phyloP scores from a whole-genome alignment of 53 echinoderm and acorn worm genomes.

The Apostichopus leukothele region DNA sequence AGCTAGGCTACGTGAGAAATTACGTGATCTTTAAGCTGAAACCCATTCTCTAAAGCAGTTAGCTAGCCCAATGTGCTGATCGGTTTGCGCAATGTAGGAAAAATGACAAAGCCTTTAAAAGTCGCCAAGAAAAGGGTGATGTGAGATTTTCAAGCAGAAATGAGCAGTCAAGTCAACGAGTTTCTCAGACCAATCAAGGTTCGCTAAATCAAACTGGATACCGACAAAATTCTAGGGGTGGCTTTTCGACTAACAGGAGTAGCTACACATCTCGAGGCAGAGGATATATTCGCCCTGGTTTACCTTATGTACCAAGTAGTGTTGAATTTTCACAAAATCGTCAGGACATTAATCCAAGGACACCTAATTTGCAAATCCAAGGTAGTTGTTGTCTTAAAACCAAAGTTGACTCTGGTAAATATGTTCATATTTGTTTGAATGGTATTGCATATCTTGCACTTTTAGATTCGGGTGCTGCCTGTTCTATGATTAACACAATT shows the following conservation, averaged over 20 bases:
- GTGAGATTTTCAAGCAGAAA: neutral
- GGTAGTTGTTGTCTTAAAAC: neutral
- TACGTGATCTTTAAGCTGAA: constrained; percentile 16
- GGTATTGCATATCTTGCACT: constrained; percentile 14
- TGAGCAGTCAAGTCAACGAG: neutral
- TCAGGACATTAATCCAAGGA: neutral
- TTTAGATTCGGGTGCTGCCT: constrained; percentile 9
- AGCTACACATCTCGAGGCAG: neutral
- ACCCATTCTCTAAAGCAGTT: constrained; percentile 10
- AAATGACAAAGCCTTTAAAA: neutral
- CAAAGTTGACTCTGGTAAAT: constrained; percentile 25
- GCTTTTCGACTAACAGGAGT: neutral
- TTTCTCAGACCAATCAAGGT: neutral
- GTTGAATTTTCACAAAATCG: too few relatives aligned
- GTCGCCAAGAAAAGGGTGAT: neutral
- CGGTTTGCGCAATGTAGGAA: neutral
- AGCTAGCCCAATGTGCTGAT: constrained; percentile 11
- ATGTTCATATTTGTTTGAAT: constrained; percentile 27
- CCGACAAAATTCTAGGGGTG: neutral
- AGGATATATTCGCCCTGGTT: constrained; percentile 17
- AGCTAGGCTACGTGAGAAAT: constrained; percentile 5
- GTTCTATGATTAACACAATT: constrained; percentile 25
- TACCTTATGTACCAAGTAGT: neutral
- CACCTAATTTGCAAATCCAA: neutral
- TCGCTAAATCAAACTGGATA: neutral